These are phyloP conservation scores for Nephila pilipes DNA, from an alignment of 1,140 invertebrate species.

Conservation along the genomic window DNA sequence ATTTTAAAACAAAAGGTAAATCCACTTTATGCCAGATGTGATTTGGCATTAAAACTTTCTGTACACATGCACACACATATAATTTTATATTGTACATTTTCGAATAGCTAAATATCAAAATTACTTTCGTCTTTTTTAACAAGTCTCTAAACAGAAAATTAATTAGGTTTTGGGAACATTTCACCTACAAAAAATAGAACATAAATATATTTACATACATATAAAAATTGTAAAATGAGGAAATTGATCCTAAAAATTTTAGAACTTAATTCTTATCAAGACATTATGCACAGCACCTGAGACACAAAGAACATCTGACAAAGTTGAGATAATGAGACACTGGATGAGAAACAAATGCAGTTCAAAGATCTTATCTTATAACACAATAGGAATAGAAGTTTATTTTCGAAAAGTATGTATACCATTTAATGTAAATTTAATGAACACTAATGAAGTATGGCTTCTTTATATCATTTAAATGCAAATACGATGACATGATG, in stretches of 20 bases:
- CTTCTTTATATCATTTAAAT: constrained; percentile 17
- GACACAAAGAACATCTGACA: constrained; percentile 61
- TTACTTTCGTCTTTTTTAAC: constrained; percentile 60
- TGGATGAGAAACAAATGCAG: constrained; percentile 58
- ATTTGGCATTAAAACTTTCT: constrained; percentile 69
- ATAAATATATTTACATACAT: constrained; percentile 2
- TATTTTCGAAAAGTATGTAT: neutral
- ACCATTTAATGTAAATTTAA: constrained; percentile 44
- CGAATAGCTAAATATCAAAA: constrained; percentile 72
- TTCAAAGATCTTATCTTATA: constrained; percentile 44
- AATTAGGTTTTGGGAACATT: constrained; percentile 1
- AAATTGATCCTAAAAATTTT: neutral
- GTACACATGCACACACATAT: constrained; percentile 64
- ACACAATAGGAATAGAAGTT: constrained; percentile 6
- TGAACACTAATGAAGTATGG: constrained; percentile 30
- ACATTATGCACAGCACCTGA: constrained; percentile 65
- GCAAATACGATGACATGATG: neutral
- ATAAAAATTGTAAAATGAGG: constrained; percentile 1
- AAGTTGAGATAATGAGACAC: constrained; percentile 44
- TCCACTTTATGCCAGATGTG: constrained; percentile 51
- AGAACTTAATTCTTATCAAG: neutral
- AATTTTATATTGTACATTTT: constrained; percentile 67
- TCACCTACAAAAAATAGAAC: neutral
- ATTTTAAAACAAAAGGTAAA: constrained; percentile 65
- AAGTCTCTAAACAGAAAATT: constrained; percentile 5